These are phyloP conservation scores for Amia ocellicauda DNA, from an alignment of 2,113 vertebrate species.

Conservation along the genomic window DNA sequence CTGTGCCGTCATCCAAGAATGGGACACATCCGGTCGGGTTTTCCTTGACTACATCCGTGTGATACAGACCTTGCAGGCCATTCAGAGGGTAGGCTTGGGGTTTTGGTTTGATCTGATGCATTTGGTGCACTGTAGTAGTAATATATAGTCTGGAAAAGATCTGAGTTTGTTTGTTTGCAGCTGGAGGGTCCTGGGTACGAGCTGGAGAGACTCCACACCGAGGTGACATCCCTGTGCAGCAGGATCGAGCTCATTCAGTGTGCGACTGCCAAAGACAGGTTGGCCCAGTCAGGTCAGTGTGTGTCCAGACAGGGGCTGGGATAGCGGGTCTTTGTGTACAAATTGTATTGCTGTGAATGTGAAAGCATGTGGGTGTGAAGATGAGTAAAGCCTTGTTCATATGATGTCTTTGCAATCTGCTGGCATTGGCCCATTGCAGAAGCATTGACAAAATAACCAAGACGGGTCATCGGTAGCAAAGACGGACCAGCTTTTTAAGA, in stretches of 20 bases:
- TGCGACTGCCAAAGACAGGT: constrained; percentile 74
- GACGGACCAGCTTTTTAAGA: too few relatives aligned
- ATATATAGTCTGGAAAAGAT: too few relatives aligned
- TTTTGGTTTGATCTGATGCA: background rate
- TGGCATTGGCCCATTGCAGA: too few relatives aligned
- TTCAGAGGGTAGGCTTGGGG: constrained; percentile 70
- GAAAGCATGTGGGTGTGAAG: too few relatives aligned
- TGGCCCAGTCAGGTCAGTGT: constrained; percentile 85
- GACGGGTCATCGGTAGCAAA: too few relatives aligned
- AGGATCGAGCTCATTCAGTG: constrained; percentile 86
- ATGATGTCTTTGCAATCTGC: too few relatives aligned
- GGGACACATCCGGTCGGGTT: constrained; percentile 85
- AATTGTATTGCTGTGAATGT: too few relatives aligned
- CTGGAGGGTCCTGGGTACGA: constrained; percentile 77
- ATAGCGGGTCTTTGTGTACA: background rate
- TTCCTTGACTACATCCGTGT: constrained; percentile 89
- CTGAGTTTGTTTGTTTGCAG: constrained; percentile 47
- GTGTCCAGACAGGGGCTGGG: background rate
- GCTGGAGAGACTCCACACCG: constrained; percentile 78
- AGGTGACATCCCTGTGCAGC: constrained; percentile 84
- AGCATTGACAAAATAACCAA: too few relatives aligned
- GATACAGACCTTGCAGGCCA: constrained; percentile 75
- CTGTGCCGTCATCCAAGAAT: constrained; percentile 84
- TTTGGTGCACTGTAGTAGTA: background rate
- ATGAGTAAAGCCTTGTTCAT: too few relatives aligned